Evolutionary conservation across 2,113 vertebrate genomes (phyloP).

Genomic region (Turnix velox): DNA sequence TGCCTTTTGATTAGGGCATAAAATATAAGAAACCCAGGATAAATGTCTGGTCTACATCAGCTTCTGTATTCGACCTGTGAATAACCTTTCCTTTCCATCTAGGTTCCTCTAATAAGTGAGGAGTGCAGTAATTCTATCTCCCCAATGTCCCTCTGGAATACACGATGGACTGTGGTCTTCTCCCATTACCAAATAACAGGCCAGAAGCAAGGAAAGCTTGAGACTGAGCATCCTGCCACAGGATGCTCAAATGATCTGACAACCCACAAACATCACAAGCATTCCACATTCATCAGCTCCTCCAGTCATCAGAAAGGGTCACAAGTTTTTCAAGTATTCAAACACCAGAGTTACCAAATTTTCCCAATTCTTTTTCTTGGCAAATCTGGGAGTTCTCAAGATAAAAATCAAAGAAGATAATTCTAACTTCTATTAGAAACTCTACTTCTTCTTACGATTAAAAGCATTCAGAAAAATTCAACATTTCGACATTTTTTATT

Average conservation of each 20-base stretch:
- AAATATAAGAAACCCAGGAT: not conserved
- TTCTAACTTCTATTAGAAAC: not conserved
- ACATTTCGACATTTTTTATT: not conserved
- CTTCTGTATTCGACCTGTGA: not conserved
- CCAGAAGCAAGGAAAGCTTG: not conserved
- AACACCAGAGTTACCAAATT: not conserved
- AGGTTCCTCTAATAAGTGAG: not conserved
- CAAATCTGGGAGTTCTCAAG: not conserved
- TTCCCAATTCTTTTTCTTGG: not conserved
- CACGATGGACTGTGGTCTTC: rapidly evolving
- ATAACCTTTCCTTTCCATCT: not conserved
- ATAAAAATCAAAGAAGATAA: not conserved
- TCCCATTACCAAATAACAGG: rapidly evolving
- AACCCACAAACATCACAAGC: not conserved
- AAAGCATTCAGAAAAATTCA: not conserved
- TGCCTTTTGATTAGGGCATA: not conserved
- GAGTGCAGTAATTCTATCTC: not conserved
- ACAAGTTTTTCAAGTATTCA: not conserved
- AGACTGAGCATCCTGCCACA: not conserved
- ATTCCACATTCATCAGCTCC: not conserved
- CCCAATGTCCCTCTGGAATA: not conserved
- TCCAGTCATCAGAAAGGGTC: not conserved
- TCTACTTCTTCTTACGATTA: not conserved
- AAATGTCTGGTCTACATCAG: not conserved
- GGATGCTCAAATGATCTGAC: not conserved